Evolutionary conservation across 1,140 invertebrate genomes (phyloP), one percentile per base, ranked within the genome.

Genomic region (Arion vulgaris): DNA sequence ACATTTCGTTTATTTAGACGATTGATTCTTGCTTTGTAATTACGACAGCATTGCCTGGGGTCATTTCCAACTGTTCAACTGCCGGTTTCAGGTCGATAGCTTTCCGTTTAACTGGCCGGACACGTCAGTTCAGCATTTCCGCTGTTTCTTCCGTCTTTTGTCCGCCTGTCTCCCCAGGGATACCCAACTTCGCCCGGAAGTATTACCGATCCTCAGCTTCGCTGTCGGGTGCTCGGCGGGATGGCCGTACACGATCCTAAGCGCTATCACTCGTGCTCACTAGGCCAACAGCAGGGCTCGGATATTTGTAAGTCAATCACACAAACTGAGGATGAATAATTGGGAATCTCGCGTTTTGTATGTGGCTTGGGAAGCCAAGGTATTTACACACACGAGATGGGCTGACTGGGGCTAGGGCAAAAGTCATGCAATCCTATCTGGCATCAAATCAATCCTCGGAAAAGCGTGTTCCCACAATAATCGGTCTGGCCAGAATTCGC

Each of bases 381-480:
- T 41, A 57, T 57, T 78, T 78, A 78, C 57, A n/a, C 62, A 36
- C 34, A 68, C 57, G 76, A 57, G 51, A 78, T 78, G 32, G 32
- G 13, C 28, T 36, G 34, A 23, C 13, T 57, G 32, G 76, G 51
- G 32, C 76, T 19, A 13, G 51, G 45, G 57, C 53, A 49, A 36
- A 78, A 78, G 53, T 38, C 76, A 53, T 78, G 76, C 76, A 78
- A 57, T 49, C 32, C 76, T 57, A 78, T 41, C 76, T 41, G 19
- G 36, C 28, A 68, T 38, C 32, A 36, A 78, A 78, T 78, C 76
- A 78, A 78, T 78, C 76, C 49, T 78, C 32, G 45, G 45, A 23
- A 51, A 78, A 78, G 76, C 76, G 53, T 78, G 76, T 78, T 66
- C 62, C 76, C 76, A 78, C 76, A 78, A 78, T 78, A 78, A 78